These are phyloP conservation scores for Perizoma affinitatum DNA, from an alignment of 2,888 invertebrate genomes.

Conservation along the genomic window DNA sequence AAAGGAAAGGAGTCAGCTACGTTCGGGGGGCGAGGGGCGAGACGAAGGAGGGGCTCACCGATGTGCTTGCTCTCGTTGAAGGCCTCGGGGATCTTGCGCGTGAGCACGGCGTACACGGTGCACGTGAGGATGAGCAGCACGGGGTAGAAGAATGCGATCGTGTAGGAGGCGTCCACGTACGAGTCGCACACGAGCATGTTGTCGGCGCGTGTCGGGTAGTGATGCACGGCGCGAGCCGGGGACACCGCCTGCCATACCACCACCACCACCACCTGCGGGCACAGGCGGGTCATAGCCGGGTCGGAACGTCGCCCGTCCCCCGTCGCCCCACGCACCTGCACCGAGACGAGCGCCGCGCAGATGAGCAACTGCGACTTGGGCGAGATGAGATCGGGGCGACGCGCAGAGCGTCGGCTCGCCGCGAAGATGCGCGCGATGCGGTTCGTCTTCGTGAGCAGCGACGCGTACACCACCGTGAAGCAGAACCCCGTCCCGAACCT, in stretches of 20 bases:
- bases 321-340: constrained; percentile 86
- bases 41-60: constrained; percentile 75
- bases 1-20: neutral
- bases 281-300: neutral
- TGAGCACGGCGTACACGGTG: constrained; percentile 97
- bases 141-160: constrained; percentile 97
- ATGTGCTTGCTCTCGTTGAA: constrained; percentile 99
- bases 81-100: constrained; percentile 97
- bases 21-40: neutral
- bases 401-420: constrained; percentile 96
- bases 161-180: constrained; percentile 95
- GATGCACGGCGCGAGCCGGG: constrained; percentile 95
- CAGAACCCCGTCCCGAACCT: constrained; percentile 95
- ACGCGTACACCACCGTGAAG: constrained; percentile 98
- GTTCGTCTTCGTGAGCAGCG: constrained; percentile 98
- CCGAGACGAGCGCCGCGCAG: constrained; percentile 92
- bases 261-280: constrained; percentile 88
- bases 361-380: constrained; percentile 95
- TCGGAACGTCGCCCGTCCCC: no score
- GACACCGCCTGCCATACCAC: constrained; percentile 94
- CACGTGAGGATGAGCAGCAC: constrained; percentile 94
- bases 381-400: constrained; percentile 96
- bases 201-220: constrained; percentile 94
- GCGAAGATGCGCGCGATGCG: constrained; percentile 97
- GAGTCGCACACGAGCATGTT: constrained; percentile 96